Evolutionary conservation across 2,797 vertebrate genomes (phyloP), one percentile per base, ranked within the genome.

Genomic region (Eulemur albifrons): DNA sequence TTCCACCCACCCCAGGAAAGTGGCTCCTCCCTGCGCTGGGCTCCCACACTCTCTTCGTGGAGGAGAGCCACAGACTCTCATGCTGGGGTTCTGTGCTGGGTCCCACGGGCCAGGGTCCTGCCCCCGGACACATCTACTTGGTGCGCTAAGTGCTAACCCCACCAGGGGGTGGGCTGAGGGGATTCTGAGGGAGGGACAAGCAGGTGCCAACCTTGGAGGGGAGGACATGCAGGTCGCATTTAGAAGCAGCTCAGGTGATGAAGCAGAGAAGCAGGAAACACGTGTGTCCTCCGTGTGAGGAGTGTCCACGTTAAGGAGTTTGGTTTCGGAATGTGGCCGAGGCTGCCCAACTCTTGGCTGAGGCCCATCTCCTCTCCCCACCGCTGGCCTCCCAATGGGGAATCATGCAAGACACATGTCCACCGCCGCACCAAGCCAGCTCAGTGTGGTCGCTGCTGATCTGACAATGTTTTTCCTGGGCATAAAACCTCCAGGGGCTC

Each of bases 21-120:
- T 9, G 15, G 80, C 3, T 45, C 32, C 32, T 13, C 7, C 45
- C 35, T 13, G 23, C 40, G 12, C 32, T 6, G 0, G 2, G 76
- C 52, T 40, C 21, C 4, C 45, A 4, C 0, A 3, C 43, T 48
- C 2, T 17, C 38, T 18, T 0, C 0, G 4, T 15, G 35, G 1
- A 25, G 43, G 32, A 65, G 17, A 52, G 38, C 35, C 6, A 1
- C 43, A 2, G 35, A 45, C 30, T 63, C 1, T 52, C 86, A 21
- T 32, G 54, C 13, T 32, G 18, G 1, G 1, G 63, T 38, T 23
- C 54, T 2, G 43, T 32, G 63, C 61, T 69, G 4, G 27, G 20
- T 38, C 12, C 38, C 35, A 21, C 20, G 0, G 3, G 61, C 61
- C 9, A 7, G 69, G 35, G 13, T 27, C n/a, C 67, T 65, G 30